These are phyloP conservation scores for Xyrauchen texanus DNA, from an alignment of 2,113 vertebrate genomes.

Conservation along the genomic window DNA sequence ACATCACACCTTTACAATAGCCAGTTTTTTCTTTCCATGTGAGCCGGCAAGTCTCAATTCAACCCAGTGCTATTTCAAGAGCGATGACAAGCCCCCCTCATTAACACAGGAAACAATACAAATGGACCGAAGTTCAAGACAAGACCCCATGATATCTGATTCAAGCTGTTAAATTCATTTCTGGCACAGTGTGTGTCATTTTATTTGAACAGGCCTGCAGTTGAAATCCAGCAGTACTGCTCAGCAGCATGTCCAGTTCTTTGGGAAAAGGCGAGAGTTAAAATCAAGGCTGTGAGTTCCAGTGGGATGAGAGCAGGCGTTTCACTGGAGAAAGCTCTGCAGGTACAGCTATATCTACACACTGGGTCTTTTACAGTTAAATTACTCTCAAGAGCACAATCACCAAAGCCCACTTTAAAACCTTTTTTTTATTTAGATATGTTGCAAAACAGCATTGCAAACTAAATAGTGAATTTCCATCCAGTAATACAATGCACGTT, in stretches of 20 bases:
- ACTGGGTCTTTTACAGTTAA: constrained; percentile 30
- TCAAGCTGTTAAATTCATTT: constrained; percentile 44
- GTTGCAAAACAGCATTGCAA: constrained; percentile 43
- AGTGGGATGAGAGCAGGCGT: neutral
- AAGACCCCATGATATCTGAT: constrained; percentile 39
- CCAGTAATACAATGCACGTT: constrained; percentile 8
- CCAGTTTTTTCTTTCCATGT: neutral
- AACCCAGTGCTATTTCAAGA: constrained; percentile 9
- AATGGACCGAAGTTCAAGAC: constrained; percentile 22
- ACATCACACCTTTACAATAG: neutral
- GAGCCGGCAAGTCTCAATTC: neutral
- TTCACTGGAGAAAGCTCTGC: constrained; percentile 27
- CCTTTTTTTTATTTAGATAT: constrained; percentile 52
- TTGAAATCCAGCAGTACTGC: constrained; percentile 38
- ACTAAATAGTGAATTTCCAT: constrained; percentile 45
- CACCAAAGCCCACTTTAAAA: constrained; percentile 45
- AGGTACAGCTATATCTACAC: constrained; percentile 17
- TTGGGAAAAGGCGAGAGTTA: constrained; percentile 10
- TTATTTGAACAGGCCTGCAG: constrained; percentile 27
- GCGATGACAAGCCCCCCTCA: constrained; percentile 39
- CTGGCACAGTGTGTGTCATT: constrained; percentile 40
- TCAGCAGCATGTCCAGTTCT: constrained; percentile 28
- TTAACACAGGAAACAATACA: constrained; percentile 41
- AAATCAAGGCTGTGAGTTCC: constrained; percentile 24
- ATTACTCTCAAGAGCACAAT: constrained; percentile 47